phyloP scores from a whole-genome alignment of 2,797 vertebrate genomes.

The Myotis planiceps region DNA sequence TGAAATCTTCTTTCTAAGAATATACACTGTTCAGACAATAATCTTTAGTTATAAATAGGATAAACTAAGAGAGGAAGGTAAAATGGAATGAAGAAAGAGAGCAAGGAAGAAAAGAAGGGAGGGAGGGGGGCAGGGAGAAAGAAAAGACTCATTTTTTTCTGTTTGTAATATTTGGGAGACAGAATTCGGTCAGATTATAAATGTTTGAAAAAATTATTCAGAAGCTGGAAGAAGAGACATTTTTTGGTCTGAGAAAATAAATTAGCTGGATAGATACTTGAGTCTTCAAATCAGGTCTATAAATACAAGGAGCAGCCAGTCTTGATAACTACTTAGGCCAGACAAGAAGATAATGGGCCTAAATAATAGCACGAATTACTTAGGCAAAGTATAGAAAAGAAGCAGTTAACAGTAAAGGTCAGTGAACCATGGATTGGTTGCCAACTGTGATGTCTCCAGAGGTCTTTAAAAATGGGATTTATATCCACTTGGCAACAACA shows the following conservation, averaged over 20 bases:
- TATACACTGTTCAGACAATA: not conserved
- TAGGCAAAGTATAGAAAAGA: slow-evolving; percentile 32
- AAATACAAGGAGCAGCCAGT: not conserved
- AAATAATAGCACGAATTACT: not conserved
- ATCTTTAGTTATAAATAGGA: not conserved
- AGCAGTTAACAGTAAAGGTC: slow-evolving; percentile 60
- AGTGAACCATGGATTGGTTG: slow-evolving; percentile 50
- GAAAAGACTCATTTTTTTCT: not conserved
- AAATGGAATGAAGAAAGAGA: not conserved
- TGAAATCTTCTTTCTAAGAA: not conserved
- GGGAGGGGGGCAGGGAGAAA: not conserved
- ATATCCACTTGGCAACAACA: slow-evolving; percentile 53
- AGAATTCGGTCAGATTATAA: not conserved
- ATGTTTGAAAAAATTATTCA: not conserved
- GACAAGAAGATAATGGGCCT: slow-evolving; percentile 38
- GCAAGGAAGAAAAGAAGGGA: not conserved
- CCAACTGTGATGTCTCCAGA: slow-evolving; percentile 59
- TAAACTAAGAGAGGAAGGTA: not conserved
- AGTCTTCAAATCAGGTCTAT: not conserved
- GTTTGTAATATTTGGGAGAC: not conserved
- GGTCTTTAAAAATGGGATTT: slow-evolving; percentile 62
- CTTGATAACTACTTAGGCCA: slow-evolving; percentile 11
- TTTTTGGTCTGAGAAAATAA: slow-evolving; percentile 5
- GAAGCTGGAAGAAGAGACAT: not conserved
- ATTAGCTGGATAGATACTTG: not conserved